phyloP scores from a whole-genome alignment of 2,113 vertebrate species.

The Mixornis gularis region DNA sequence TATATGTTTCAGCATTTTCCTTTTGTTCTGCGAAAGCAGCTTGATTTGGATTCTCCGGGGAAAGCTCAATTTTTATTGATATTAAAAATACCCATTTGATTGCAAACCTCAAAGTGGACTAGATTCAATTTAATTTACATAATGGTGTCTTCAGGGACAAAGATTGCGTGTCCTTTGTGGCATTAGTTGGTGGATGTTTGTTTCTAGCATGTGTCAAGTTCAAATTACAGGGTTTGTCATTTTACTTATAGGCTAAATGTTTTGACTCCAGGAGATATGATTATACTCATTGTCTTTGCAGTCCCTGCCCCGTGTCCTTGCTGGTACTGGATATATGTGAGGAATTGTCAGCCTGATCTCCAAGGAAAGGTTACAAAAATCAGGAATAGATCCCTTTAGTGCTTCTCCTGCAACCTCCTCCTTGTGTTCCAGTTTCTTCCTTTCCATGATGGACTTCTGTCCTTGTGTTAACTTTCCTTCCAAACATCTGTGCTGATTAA shows the following conservation, averaged over 20 bases:
- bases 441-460: neutral
- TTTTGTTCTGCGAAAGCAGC: constrained; percentile 32
- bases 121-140: constrained; percentile 21
- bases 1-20: constrained; percentile 9
- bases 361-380: neutral
- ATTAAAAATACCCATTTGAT: constrained; percentile 50
- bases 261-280: constrained; percentile 9
- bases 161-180: constrained; percentile 51
- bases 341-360: neutral
- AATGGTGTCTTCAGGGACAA: constrained; percentile 33
- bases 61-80: constrained; percentile 52
- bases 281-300: neutral
- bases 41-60: constrained; percentile 50
- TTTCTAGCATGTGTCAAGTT: constrained; percentile 42
- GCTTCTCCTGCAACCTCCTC: neutral
- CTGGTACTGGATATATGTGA: neutral
- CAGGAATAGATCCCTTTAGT: neutral
- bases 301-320: neutral
- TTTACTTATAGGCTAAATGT: constrained; percentile 16
- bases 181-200: constrained; percentile 43
- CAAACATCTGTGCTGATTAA: neutral
- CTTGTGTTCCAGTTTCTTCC: neutral
- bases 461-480: neutral
- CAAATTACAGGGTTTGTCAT: constrained; percentile 29
- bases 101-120: constrained; percentile 31